These are phyloP conservation scores for Pagrus major DNA, from an alignment of 2,113 vertebrate genomes.

Conservation along the genomic window DNA sequence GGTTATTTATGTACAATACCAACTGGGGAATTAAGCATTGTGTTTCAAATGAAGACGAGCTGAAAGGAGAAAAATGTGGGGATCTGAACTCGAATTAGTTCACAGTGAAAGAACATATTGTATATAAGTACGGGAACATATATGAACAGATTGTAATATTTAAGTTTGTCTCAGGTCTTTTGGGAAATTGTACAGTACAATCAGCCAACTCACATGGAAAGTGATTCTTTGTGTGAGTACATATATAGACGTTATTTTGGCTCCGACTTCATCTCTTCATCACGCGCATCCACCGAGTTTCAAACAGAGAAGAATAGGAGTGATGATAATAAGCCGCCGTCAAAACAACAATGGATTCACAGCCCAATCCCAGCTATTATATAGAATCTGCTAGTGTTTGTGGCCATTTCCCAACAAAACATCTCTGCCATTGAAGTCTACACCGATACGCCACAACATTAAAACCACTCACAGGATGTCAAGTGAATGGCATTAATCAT, in stretches of 20 bases:
- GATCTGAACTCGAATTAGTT: slow-evolving; percentile 20
- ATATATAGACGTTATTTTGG: neutral
- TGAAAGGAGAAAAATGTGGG: neutral
- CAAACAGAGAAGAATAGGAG: neutral
- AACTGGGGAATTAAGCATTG: slow-evolving; percentile 46
- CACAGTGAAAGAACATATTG: neutral
- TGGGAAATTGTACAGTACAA: neutral
- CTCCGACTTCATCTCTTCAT: neutral
- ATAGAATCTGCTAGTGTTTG: neutral
- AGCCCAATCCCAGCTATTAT: neutral
- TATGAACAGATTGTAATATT: slow-evolving; percentile 23
- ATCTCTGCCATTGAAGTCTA: neutral
- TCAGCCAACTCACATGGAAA: neutral
- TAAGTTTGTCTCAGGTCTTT: neutral
- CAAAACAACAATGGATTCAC: neutral
- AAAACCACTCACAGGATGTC: too few relatives aligned
- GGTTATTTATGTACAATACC: slow-evolving; percentile 76
- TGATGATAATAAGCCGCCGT: neutral
- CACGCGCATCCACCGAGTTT: neutral
- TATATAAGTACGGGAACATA: too few relatives aligned
- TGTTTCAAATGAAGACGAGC: slow-evolving; percentile 69
- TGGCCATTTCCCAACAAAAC: neutral
- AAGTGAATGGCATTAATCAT: too few relatives aligned
- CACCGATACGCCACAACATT: too few relatives aligned
- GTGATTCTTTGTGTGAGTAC: slow-evolving; percentile 1